Evolutionary conservation across 2,113 vertebrate genomes (phyloP).

Genomic region (Phyllostomus hastatus): DNA sequence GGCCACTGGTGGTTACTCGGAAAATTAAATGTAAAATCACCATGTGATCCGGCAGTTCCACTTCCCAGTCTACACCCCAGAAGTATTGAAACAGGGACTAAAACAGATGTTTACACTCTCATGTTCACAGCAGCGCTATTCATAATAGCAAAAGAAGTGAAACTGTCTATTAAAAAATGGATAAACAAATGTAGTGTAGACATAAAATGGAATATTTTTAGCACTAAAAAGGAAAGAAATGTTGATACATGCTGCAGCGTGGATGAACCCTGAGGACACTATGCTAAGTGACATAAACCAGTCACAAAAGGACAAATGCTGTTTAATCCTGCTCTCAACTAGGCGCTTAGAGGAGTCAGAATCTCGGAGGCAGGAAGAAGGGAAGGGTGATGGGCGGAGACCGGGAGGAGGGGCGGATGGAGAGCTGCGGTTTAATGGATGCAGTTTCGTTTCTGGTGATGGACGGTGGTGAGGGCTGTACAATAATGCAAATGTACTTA

Average conservation of each 20-base stretch:
- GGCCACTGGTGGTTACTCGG: background rate
- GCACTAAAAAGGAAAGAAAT: background rate
- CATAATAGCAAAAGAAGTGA: background rate
- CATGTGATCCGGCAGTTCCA: background rate
- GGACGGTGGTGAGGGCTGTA: background rate
- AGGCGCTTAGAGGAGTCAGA: background rate
- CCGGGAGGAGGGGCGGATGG: background rate
- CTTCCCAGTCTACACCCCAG: background rate
- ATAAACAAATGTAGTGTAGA: background rate
- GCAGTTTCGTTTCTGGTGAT: background rate
- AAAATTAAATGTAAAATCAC: conserved; percentile 9
- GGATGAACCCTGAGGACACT: background rate
- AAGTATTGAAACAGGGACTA: background rate
- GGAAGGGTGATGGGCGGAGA: background rate
- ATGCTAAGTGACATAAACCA: background rate
- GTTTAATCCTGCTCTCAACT: background rate
- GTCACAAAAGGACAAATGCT: background rate
- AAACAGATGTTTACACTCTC: background rate
- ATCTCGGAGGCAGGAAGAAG: background rate
- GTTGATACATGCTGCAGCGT: background rate
- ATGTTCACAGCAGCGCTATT: background rate
- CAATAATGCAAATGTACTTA: background rate
- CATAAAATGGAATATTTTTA: background rate
- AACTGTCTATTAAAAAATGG: background rate
- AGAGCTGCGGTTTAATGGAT: background rate